Evolutionary conservation across 2,113 vertebrate species (phyloP).

Genomic region (Hoplias malabaricus): DNA sequence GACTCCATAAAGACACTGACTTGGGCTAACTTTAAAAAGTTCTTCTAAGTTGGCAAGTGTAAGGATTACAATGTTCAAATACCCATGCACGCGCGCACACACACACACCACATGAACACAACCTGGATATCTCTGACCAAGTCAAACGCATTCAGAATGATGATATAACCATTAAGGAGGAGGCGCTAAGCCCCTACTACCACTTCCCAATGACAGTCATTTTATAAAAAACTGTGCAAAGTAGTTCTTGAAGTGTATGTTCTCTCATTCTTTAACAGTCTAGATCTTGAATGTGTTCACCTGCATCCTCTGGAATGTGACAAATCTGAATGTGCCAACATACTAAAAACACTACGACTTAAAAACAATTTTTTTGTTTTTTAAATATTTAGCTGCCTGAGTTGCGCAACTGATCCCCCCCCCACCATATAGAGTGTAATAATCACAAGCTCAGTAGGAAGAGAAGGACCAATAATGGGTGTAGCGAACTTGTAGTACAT

Average conservation of each 20-base stretch:
- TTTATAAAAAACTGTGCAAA: constrained; percentile 63
- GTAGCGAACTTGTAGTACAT: constrained; percentile 19
- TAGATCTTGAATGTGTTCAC: constrained; percentile 19
- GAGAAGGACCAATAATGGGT: constrained; percentile 1
- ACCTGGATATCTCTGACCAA: constrained; percentile 20
- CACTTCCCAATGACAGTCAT: constrained; percentile 7
- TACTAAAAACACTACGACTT: constrained; percentile 40
- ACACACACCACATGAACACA: constrained; percentile 42
- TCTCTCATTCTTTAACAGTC: constrained; percentile 41
- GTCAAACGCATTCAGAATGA: constrained; percentile 31
- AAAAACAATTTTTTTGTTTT: background rate
- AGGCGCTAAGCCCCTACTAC: background rate
- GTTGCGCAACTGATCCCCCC: constrained; percentile 43
- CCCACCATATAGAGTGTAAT: constrained; percentile 16
- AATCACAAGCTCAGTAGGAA: constrained; percentile 17
- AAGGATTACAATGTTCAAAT: constrained; percentile 36
- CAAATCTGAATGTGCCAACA: constrained; percentile 55
- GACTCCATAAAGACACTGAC: constrained; percentile 47
- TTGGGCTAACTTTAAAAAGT: constrained; percentile 46
- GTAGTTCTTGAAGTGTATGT: constrained; percentile 37
- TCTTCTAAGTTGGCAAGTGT: constrained; percentile 57
- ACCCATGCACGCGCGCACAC: constrained; percentile 33
- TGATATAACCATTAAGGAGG: background rate
- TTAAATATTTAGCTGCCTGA: constrained; percentile 61
- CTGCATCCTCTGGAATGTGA: constrained; percentile 67